A percentile compares a stretch with the other conserved stretches of the same genome.
These are phyloP conservation scores for Harpalus rubripes DNA, from an alignment of 2,888 invertebrate genomes.

Conservation along the genomic window DNA sequence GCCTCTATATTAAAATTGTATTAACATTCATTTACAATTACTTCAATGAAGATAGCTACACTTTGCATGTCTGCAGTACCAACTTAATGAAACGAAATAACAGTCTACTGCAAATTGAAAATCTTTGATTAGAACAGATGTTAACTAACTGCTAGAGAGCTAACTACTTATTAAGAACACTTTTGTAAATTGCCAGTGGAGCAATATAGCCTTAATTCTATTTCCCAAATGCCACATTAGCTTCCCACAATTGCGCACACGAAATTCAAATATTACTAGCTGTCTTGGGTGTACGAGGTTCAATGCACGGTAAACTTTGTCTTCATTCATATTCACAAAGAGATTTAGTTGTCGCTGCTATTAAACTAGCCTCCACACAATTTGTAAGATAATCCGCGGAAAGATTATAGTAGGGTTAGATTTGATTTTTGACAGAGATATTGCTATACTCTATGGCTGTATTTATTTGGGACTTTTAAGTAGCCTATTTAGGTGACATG, in stretches of 20 bases:
- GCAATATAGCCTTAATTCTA: slow-evolving; percentile 45
- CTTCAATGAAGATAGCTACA: too few species aligned
- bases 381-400: slow-evolving; percentile 12
- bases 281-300: slow-evolving; percentile 17
- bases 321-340: slow-evolving; percentile 52
- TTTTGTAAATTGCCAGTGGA: slow-evolving; percentile 25
- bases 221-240: slow-evolving; percentile 38
- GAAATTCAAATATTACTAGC: slow-evolving; percentile 26
- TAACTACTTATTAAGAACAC: slow-evolving; percentile 44
- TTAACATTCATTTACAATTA: too few species aligned
- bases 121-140: slow-evolving; percentile 8
- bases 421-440: slow-evolving; percentile 4
- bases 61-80: too few species aligned
- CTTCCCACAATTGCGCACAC: slow-evolving; percentile 41
- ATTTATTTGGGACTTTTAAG: too few species aligned
- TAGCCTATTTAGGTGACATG: too few species aligned
- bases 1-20: too few species aligned
- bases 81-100: background rate
- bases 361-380: slow-evolving; percentile 4
- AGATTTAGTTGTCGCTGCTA: slow-evolving; percentile 26
- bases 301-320: slow-evolving; percentile 21
- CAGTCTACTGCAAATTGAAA: background rate
- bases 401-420: background rate
- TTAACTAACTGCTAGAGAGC: slow-evolving; percentile 19
- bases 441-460: background rate